Percentiles rank a stretch among this genome's conserved stretches.
phyloP scores from a whole-genome alignment of 2,113 vertebrate species.

The Micronycteris hirsuta region DNA sequence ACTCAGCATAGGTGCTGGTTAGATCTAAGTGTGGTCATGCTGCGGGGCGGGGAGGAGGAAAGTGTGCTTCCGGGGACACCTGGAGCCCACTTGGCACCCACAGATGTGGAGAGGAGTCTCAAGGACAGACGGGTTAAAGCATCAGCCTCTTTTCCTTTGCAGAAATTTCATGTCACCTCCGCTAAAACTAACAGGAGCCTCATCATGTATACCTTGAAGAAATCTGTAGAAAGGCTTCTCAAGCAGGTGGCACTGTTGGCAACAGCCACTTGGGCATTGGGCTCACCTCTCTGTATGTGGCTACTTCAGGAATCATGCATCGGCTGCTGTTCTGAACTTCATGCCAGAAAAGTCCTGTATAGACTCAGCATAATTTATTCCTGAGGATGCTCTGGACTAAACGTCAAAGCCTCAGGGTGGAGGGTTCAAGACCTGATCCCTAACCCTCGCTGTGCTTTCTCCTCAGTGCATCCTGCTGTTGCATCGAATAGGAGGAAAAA shows the following conservation, averaged over 20 bases:
- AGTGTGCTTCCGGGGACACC: not conserved
- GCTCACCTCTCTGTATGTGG: accelerated
- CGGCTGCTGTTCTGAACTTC: accelerated
- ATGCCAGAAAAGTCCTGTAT: not conserved
- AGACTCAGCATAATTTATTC: accelerated
- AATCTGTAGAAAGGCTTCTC: not conserved
- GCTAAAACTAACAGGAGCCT: accelerated
- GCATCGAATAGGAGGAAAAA: accelerated
- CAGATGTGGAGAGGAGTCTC: not conserved
- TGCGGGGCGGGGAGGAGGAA: accelerated
- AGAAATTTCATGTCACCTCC: accelerated
- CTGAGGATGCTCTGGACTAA: not conserved
- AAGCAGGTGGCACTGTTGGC: accelerated
- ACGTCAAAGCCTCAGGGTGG: not conserved
- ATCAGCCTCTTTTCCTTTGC: not conserved
- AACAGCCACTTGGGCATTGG: accelerated
- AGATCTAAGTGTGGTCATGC: accelerated
- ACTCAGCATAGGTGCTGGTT: accelerated
- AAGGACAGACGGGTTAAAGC: not conserved
- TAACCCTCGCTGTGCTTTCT: not conserved
- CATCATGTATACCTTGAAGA: accelerated
- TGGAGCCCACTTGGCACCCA: accelerated
- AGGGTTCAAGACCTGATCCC: no score
- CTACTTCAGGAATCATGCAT: accelerated
- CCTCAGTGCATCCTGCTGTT: accelerated